Conservation (phyloP, 2,888 invertebrate species). For the Pasiphila rectangulata region DNA sequence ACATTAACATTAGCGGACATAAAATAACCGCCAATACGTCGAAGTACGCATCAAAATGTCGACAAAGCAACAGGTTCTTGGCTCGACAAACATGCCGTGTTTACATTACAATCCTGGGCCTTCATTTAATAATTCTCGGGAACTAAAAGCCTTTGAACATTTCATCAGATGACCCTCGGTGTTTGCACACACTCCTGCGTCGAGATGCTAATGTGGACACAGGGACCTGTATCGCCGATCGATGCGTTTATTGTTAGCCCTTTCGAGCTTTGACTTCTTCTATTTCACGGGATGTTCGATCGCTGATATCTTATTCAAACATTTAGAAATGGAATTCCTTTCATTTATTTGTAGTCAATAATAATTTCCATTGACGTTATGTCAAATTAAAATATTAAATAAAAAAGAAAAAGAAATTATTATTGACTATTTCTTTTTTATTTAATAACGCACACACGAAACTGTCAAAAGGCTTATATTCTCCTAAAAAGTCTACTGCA, state of each 20-base stretch:
- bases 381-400: too few species aligned
- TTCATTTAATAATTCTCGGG: constrained; percentile 82
- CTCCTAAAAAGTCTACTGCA: background rate
- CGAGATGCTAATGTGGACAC: constrained; percentile 81
- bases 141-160: constrained; percentile 82
- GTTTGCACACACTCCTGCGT: constrained; percentile 79
- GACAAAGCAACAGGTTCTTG: constrained; percentile 79
- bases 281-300: constrained; percentile 67
- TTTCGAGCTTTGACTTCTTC: constrained; percentile 65
- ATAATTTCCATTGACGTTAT: too few species aligned
- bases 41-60: constrained; percentile 72
- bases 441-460: background rate
- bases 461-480: background rate
- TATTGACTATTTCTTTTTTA: constrained; percentile 12
- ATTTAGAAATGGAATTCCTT: constrained; percentile 41
- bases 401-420: too few species aligned
- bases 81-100: constrained; percentile 73
- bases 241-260: constrained; percentile 74
- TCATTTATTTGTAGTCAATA: constrained; percentile 35
- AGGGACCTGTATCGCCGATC: constrained; percentile 80
- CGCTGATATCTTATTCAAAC: constrained; percentile 63
- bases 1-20: constrained; percentile 75
- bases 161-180: constrained; percentile 80
- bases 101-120: constrained; percentile 80
- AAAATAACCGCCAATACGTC: constrained; percentile 79